phyloP scores from a whole-genome alignment of 1,140 invertebrate species.

The Drosophila pseudoananassae region DNA sequence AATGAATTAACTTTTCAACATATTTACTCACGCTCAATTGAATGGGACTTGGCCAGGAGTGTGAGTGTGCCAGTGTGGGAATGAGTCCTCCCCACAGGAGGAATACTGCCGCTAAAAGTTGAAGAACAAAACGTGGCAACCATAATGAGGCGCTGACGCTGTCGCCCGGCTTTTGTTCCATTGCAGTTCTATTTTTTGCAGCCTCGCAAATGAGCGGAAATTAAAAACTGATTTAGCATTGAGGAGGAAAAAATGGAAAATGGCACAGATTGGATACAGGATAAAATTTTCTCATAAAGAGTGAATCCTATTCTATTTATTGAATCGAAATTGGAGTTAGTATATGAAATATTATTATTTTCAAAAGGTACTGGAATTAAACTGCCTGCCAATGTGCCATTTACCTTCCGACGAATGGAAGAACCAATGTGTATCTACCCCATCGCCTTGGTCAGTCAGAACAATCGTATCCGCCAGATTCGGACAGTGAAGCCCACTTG shows the following conservation, averaged over 20 bases:
- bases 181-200: conserved; percentile 43
- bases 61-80: conserved; percentile 10
- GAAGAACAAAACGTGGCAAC: conserved; percentile 59
- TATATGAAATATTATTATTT: neutral
- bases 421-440: conserved; percentile 12
- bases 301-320: neutral
- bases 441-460: neutral
- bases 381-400: neutral
- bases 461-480: conserved; percentile 21
- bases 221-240: conserved; percentile 76
- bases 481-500: conserved; percentile 48
- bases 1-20: conserved; percentile 84
- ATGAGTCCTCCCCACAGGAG: conserved; percentile 28
- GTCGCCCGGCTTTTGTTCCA: conserved; percentile 27
- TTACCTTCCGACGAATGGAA: neutral
- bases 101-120: conserved; percentile 57
- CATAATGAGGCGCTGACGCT: conserved; percentile 68
- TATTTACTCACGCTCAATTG: conserved; percentile 83
- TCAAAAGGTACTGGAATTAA: neutral
- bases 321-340: neutral
- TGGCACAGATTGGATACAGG: neutral
- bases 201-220: conserved; percentile 74
- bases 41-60: conserved; percentile 43
- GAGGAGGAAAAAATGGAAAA: neutral
- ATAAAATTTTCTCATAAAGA: neutral